Evolutionary conservation across 1,140 invertebrate genomes (phyloP).

Genomic region (Cydia splendana): DNA sequence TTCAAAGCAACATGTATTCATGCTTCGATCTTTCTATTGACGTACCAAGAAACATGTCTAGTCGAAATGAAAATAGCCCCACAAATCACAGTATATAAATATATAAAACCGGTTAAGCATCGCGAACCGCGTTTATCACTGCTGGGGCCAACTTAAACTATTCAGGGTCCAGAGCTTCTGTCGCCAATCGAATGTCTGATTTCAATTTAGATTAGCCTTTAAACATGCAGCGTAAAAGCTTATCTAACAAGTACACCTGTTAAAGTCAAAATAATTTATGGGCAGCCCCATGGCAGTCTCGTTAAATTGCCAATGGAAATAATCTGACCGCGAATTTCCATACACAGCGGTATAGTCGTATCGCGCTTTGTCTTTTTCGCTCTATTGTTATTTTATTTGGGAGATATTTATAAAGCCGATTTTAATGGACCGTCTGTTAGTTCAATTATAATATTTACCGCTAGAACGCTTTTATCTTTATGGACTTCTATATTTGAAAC

Average conservation of each 20-base stretch:
- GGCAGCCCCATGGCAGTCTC: slow-evolving; percentile 47
- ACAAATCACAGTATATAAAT: slow-evolving; percentile 1
- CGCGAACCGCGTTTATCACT: slow-evolving; percentile 23
- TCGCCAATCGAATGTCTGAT: slow-evolving; percentile 76
- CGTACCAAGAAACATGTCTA: not conserved
- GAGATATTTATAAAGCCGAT: slow-evolving; percentile 14
- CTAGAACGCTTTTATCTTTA: slow-evolving; percentile 5
- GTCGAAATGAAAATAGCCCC: not conserved
- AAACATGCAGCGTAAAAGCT: slow-evolving; percentile 73
- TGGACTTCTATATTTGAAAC: slow-evolving; percentile 1
- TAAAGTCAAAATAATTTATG: slow-evolving; percentile 73
- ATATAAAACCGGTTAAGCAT: not conserved
- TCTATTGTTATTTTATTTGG: not conserved
- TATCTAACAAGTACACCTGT: slow-evolving; percentile 76
- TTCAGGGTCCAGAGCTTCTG: slow-evolving; percentile 51
- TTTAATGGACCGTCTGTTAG: slow-evolving; percentile 1
- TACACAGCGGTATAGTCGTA: slow-evolving; percentile 8
- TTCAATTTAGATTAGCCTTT: slow-evolving; percentile 77
- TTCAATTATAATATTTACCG: slow-evolving; percentile 1
- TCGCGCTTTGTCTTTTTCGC: slow-evolving; percentile 2
- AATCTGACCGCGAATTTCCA: slow-evolving; percentile 47
- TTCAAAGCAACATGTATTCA: not conserved
- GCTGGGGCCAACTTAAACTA: slow-evolving; percentile 36
- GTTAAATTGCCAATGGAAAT: slow-evolving; percentile 42
- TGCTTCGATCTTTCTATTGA: not conserved